A percentile compares a stretch with the other conserved stretches of the same genome.
Conservation (phyloP, 2,113 vertebrate species). For the Dasypus novemcinctus region DNA sequence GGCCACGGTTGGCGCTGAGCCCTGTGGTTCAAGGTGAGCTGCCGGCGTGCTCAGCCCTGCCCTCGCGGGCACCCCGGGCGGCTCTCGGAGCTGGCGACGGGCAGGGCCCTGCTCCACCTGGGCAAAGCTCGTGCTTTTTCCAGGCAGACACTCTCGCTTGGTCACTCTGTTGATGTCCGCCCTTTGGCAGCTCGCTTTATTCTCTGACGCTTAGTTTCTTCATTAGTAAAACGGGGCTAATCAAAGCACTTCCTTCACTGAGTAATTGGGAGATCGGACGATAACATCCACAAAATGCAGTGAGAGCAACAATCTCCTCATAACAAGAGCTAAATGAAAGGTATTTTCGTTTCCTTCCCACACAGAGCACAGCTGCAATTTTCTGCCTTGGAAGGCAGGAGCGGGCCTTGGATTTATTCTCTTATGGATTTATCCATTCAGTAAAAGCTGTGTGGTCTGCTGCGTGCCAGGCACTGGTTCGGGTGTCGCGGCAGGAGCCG, state of each 20-base stretch:
- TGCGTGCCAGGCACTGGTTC: accelerated
- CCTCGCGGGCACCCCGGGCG: accelerated
- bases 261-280: neutral
- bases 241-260: neutral
- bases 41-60: neutral
- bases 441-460: neutral
- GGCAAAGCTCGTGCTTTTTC: neutral
- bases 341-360: neutral
- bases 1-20: neutral
- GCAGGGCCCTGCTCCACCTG: neutral
- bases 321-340: neutral
- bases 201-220: too few relatives aligned
- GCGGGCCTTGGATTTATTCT: neutral
- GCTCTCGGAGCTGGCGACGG: neutral
- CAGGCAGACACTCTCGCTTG: neutral
- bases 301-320: neutral
- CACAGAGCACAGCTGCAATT: neutral
- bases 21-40: neutral
- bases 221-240: too few relatives aligned
- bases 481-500: accelerated
- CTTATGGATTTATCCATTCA: neutral
- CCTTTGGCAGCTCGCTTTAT: neutral
- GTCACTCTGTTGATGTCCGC: neutral
- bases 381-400: neutral
- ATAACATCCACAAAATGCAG: accelerated